phyloP scores from a whole-genome alignment of 1,140 invertebrate species.

The Choristoneura fumiferana region DNA sequence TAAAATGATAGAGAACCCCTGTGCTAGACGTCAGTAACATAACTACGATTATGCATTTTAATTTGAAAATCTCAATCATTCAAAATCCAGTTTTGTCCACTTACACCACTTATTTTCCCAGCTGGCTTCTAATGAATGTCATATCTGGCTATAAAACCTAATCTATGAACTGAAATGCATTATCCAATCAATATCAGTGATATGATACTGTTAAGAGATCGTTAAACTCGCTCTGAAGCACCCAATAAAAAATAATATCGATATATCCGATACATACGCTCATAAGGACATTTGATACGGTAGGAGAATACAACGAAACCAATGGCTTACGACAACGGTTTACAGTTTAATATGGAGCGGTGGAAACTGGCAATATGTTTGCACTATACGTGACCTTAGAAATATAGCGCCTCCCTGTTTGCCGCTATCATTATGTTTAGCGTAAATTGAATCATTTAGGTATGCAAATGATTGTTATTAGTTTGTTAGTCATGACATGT shows the following conservation, averaged over 20 bases:
- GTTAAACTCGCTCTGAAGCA: background rate
- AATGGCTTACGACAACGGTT: too few relatives aligned
- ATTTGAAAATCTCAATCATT: too few relatives aligned
- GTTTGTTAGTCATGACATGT: background rate
- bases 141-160: background rate
- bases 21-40: too few relatives aligned
- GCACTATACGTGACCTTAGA: slow-evolving; percentile 13
- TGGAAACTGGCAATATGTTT: background rate
- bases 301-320: too few relatives aligned
- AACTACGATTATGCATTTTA: too few relatives aligned
- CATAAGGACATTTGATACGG: slow-evolving; percentile 4
- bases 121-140: background rate
- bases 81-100: too few relatives aligned
- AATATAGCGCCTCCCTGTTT: slow-evolving; percentile 8
- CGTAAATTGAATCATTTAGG: slow-evolving; percentile 10
- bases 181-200: background rate
- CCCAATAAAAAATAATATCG: background rate
- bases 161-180: background rate
- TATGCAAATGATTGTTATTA: background rate
- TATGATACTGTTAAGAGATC: background rate
- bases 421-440: slow-evolving; percentile 5
- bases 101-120: too few relatives aligned
- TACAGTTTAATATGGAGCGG: too few relatives aligned
- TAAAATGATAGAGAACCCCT: too few relatives aligned
- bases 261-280: slow-evolving; percentile 2